Percentiles rank a stretch among this genome's conserved stretches.
Conservation (phyloP, 1,140 invertebrate genomes). For the Scaptomyza graminum region DNA sequence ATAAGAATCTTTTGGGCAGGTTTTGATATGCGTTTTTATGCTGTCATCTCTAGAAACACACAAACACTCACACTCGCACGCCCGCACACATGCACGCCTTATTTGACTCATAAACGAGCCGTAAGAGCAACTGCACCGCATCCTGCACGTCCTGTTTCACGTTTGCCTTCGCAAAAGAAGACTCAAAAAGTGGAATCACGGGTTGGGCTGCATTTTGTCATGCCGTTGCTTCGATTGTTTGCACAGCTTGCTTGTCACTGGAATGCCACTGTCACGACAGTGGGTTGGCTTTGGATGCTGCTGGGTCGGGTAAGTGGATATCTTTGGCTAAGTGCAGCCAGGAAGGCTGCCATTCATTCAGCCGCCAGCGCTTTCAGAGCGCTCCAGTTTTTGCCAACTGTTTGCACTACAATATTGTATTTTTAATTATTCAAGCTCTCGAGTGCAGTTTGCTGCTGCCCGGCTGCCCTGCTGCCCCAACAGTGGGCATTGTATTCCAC, state of each 20-base stretch:
- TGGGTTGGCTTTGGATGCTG: slow-evolving; percentile 25
- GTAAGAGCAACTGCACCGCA: slow-evolving; percentile 16
- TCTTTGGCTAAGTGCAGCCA: slow-evolving; percentile 59
- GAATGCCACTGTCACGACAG: slow-evolving; percentile 42
- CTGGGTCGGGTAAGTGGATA: slow-evolving; percentile 55
- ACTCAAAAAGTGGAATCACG: slow-evolving; percentile 40
- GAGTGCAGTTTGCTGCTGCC: slow-evolving; percentile 32
- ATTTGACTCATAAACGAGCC: slow-evolving; percentile 40
- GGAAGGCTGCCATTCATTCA: slow-evolving; percentile 12
- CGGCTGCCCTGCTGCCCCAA: not conserved
- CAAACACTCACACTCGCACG: no score
- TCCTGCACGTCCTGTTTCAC: slow-evolving; percentile 27
- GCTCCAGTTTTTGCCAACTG: slow-evolving; percentile 54
- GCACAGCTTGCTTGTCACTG: slow-evolving; percentile 66
- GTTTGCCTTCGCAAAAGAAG: slow-evolving; percentile 15
- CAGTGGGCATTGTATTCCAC: slow-evolving; percentile 35
- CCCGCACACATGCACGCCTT: slow-evolving; percentile 2
- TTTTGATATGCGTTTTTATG: not conserved
- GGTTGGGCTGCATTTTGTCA: slow-evolving; percentile 49
- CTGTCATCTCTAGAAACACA: slow-evolving; percentile 24
- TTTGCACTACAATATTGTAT: slow-evolving; percentile 70
- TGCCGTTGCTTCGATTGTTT: slow-evolving; percentile 58
- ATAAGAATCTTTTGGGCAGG: not conserved
- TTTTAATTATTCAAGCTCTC: slow-evolving; percentile 70
- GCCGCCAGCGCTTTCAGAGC: slow-evolving; percentile 21